Conservation (phyloP, 2,113 vertebrate genomes). For the Illadopsis cleaveri region DNA sequence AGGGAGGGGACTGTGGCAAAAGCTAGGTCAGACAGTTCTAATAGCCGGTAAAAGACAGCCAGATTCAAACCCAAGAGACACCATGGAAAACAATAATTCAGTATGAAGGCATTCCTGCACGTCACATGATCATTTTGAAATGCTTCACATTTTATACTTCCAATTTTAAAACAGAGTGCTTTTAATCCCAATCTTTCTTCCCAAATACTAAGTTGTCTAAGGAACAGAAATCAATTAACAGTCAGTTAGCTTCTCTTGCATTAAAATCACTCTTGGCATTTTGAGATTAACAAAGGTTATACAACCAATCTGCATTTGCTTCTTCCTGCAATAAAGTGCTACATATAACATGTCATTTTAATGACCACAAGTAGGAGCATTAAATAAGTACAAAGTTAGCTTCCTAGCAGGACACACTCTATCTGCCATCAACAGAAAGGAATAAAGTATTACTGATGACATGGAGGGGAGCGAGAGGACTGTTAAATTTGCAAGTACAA, state of each 20-base stretch:
- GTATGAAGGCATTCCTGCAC: slow-evolving; percentile 35
- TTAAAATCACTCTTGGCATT: slow-evolving; percentile 50
- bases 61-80: not conserved
- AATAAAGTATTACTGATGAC: slow-evolving; percentile 39
- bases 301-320: slow-evolving; percentile 57
- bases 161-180: slow-evolving; percentile 32
- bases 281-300: slow-evolving; percentile 50
- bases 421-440: slow-evolving; percentile 65
- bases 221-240: slow-evolving; percentile 51
- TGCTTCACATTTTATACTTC: slow-evolving; percentile 24
- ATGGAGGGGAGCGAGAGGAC: not conserved
- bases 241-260: slow-evolving; percentile 33
- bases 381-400: slow-evolving; percentile 75
- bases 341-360: slow-evolving; percentile 75
- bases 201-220: slow-evolving; percentile 42
- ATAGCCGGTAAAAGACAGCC: not conserved
- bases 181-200: slow-evolving; percentile 36
- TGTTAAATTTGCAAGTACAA: slow-evolving; percentile 50
- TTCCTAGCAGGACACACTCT: slow-evolving; percentile 66
- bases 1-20: not conserved
- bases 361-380: slow-evolving; percentile 77
- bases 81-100: not conserved
- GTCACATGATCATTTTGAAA: not conserved
- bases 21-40: not conserved
- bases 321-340: slow-evolving; percentile 81